Evolutionary conservation across 2,888 invertebrate species (phyloP), one percentile per base, ranked within the genome.

Genomic region (Anoplius nigerrimus): DNA sequence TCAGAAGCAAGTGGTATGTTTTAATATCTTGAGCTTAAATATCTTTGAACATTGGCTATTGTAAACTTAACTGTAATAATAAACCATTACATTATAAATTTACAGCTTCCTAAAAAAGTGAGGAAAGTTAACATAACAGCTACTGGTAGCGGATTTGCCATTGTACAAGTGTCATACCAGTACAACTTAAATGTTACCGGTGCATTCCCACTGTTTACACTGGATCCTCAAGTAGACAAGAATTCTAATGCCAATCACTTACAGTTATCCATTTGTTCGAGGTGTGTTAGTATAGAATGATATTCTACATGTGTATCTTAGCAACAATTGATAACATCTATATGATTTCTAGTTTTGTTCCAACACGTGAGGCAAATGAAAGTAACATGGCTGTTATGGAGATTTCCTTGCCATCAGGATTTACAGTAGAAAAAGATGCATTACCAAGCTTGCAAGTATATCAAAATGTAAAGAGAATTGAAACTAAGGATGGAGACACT

Each of bases 321-420:
- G 20, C 21, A n/a, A 42, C 2, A 24, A 34, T 34, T 34, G 11
- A 11, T 34, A 42, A 16, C 0, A 61, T 42, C 53, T 15, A 2
- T 42, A 27, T 42, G 43, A 24, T 43, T 11, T 8, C 15, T 82
- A 94, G 94, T 72, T 95, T 93, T 86, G 93, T 93, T 1, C 89
- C 90, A 62, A 92, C 88, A 69, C 92, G 91, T 43, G 92, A 92
- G 80, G 91, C 92, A 58, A 93, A 94, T 18, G 92, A 92, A 75
- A 95, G 95, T 71, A 98, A 98, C 76, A 94, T 98, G 93, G 95
- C 96, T 13, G 94, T 98, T 0, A 94, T 98, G 91, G 97, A 97
- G 83, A 94, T 98, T 0, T 93, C 93, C 71, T 90, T 98, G 67
- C 97, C 97, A 0, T 97, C 97, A 0, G 98, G 98, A n/a, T 98